These are phyloP conservation scores for Holothuria glaberrima DNA, from an alignment of 35 echinoderm and acorn worm genomes.

Conservation along the genomic window DNA sequence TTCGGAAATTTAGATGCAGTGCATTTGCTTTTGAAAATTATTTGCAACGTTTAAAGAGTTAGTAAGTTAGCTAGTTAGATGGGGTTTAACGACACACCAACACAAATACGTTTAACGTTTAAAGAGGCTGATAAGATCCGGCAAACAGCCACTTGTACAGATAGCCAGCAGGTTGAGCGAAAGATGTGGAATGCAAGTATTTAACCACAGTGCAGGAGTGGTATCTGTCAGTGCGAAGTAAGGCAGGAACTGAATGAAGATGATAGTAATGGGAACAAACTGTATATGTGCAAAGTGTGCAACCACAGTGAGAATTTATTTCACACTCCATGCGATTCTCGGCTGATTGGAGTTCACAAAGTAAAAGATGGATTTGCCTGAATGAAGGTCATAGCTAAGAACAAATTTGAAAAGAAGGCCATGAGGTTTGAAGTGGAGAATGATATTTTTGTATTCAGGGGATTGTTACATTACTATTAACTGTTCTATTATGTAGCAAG, in stretches of 20 bases:
- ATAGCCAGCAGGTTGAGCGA: conserved; percentile 57
- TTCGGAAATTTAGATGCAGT: conserved; percentile 55
- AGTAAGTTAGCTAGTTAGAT: no score
- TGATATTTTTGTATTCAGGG: background rate
- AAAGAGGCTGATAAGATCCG: conserved; percentile 74
- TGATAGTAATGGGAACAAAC: background rate
- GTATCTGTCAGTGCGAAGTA: background rate
- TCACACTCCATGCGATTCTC: background rate
- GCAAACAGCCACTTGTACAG: conserved; percentile 60
- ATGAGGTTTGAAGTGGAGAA: background rate
- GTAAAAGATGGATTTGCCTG: background rate
- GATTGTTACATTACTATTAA: background rate
- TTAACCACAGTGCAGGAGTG: background rate
- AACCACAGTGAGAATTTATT: background rate
- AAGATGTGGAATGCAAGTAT: no score
- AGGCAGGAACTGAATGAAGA: background rate
- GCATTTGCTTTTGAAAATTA: conserved; percentile 82
- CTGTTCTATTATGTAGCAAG: no score
- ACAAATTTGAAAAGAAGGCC: background rate
- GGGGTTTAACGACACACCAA: no score
- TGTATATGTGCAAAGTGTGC: conserved; percentile 29
- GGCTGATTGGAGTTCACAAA: background rate
- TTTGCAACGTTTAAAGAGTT: no score
- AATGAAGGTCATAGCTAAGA: background rate
- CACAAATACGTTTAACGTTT: no score